Evolutionary conservation across 2,888 invertebrate genomes (phyloP).

Genomic region (Xanthia togata): DNA sequence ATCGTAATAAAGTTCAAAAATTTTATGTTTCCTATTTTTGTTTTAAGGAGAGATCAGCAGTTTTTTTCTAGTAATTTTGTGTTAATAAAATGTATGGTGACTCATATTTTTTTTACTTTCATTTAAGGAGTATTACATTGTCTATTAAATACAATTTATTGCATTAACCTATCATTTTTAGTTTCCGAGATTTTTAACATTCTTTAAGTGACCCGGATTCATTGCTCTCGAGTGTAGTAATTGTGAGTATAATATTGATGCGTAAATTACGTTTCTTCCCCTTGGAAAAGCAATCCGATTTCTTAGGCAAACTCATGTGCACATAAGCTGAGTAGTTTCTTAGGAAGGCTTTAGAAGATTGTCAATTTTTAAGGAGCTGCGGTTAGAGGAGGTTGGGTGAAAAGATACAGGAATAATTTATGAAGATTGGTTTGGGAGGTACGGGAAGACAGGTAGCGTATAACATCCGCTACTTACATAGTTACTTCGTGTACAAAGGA

Average conservation of each 20-base stretch:
- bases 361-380: slow-evolving; percentile 55
- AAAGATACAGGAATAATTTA: slow-evolving; percentile 54
- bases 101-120: too few species aligned
- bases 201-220: too few species aligned
- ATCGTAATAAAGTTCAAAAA: too few species aligned
- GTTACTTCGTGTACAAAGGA: slow-evolving; percentile 47
- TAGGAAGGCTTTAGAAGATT: slow-evolving; percentile 25
- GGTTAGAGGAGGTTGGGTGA: slow-evolving; percentile 27
- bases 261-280: slow-evolving; percentile 38
- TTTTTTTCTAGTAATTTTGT: too few species aligned
- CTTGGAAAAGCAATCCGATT: slow-evolving; percentile 21
- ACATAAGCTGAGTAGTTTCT: slow-evolving; percentile 26
- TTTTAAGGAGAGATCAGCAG: too few species aligned
- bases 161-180: too few species aligned
- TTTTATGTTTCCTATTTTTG: too few species aligned
- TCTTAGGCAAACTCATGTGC: slow-evolving; percentile 18
- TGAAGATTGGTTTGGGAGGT: slow-evolving; percentile 42
- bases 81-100: too few species aligned
- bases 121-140: too few species aligned
- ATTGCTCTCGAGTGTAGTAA: too few species aligned
- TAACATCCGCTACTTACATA: slow-evolving; percentile 41
- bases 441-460: slow-evolving; percentile 31
- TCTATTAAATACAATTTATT: too few species aligned
- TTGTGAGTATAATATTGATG: slow-evolving; percentile 33
- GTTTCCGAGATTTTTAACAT: too few species aligned